phyloP scores from a whole-genome alignment of 1,140 invertebrate species.

The Diachasmimorpha longicaudata region DNA sequence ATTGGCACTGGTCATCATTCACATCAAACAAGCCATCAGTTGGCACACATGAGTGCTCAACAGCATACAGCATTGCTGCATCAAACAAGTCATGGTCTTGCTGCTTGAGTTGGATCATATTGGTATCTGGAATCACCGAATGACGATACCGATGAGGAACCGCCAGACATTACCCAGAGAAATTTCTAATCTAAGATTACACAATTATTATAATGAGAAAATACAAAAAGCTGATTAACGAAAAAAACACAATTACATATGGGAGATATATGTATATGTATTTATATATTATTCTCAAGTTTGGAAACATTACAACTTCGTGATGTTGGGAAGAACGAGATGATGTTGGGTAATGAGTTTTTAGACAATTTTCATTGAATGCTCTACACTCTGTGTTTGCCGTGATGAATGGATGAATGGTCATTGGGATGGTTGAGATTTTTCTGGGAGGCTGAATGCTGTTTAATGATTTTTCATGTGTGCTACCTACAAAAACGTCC shows the following conservation, averaged over 20 bases:
- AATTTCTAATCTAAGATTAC: neutral
- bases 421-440: conserved; percentile 17
- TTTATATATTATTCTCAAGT: neutral
- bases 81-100: conserved; percentile 56
- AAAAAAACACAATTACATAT: neutral
- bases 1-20: conserved; percentile 28
- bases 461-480: conserved; percentile 40
- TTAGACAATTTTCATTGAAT: neutral
- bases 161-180: neutral
- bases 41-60: conserved; percentile 50
- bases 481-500: conserved; percentile 57
- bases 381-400: neutral
- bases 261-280: neutral
- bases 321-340: neutral
- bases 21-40: conserved; percentile 49
- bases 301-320: neutral
- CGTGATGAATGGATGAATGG: neutral
- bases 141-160: neutral
- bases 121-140: too few relatives aligned
- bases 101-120: conserved; percentile 41
- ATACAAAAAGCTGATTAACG: neutral
- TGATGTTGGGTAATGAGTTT: neutral
- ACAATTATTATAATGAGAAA: neutral
- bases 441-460: conserved; percentile 7
- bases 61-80: conserved; percentile 54